Base-by-base conservation (phyloP, 2,113 vertebrate genomes). In the Leptobrachium ailaonicum region DNA sequence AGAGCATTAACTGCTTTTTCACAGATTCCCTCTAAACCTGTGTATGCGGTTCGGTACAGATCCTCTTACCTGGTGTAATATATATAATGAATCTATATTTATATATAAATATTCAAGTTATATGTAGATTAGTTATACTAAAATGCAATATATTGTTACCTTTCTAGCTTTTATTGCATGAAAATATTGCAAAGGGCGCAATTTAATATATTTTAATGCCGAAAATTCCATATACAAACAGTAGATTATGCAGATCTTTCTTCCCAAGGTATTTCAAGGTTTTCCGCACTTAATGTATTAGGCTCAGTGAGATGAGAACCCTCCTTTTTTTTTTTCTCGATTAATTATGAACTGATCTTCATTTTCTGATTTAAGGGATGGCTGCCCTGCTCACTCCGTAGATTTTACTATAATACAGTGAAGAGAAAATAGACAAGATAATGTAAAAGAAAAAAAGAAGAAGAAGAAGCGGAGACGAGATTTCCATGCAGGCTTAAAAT, bases 351-450 rank as follows among this genome's bases (percentile, higher is more conserved):
- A 73, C 70, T 69, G 41, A 62, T 71, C 20, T 66, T 56, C 40
- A 73, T 80, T 73, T 80, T 73, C 62, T 67, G 47, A 73, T 73
- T 73, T 63, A 73, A 58, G 53, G 77, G 77, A 79, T 73, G 60
- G 41, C 62, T 66, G 77, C 62, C 60, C 41, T 73, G 41, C 47
- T 71, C 45, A n/a, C 58, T 60, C 58, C 45, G 6, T 76, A 62
- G 62, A 20, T 66, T 71, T 54, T 66, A 60, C 62, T 76, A 66
- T 76, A 45, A 76, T 62, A 71, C 44, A 20, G 68, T 20, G 14
- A 71, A 70, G 62, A 20, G 7, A 41, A 72, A 62, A 43, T 53
- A 72, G 77, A 72, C 62, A 41, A 32, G 56, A 72, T 54, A 47
- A 66, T 66, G 66, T 66, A 13, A 43, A 13, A 6, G 6, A 54